Evolutionary conservation across 2,888 invertebrate species (phyloP).

Genomic region (Empis stercorea): DNA sequence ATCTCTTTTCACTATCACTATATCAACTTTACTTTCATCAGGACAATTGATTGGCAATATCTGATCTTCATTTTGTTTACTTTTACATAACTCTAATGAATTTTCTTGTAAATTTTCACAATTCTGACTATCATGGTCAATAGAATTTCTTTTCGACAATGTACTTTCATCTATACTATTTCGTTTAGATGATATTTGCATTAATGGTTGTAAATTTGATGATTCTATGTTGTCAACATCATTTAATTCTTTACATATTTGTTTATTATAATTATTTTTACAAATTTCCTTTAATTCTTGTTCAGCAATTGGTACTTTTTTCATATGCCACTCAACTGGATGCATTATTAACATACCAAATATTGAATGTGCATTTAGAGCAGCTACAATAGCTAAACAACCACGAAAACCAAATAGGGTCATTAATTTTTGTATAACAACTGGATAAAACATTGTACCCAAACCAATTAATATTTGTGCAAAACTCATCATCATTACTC

Average conservation of each 20-base stretch:
- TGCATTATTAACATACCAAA: constrained; percentile 60
- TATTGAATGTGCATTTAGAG: constrained; percentile 51
- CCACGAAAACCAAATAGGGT: constrained; percentile 56
- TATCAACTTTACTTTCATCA: background rate
- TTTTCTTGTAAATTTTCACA: too few species aligned
- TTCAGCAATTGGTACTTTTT: constrained; percentile 37
- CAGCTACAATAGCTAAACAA: constrained; percentile 52
- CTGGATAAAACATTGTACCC: constrained; percentile 55
- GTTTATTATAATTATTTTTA: background rate
- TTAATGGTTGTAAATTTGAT: background rate
- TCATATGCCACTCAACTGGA: constrained; percentile 60
- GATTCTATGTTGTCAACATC: background rate
- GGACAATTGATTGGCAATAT: constrained; percentile 1
- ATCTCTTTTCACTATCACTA: background rate
- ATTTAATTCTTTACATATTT: background rate
- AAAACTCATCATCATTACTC: constrained; percentile 60
- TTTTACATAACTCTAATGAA: too few species aligned
- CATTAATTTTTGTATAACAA: constrained; percentile 46
- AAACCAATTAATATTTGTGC: constrained; percentile 59
- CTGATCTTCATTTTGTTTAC: constrained; percentile 14
- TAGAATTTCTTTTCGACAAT: background rate
- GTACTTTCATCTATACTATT: background rate
- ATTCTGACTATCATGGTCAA: background rate
- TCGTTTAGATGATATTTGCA: background rate
- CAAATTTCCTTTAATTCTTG: constrained; percentile 16